Evolutionary conservation across 2,888 invertebrate species (phyloP).

Genomic region (Hymenopus coronatus): DNA sequence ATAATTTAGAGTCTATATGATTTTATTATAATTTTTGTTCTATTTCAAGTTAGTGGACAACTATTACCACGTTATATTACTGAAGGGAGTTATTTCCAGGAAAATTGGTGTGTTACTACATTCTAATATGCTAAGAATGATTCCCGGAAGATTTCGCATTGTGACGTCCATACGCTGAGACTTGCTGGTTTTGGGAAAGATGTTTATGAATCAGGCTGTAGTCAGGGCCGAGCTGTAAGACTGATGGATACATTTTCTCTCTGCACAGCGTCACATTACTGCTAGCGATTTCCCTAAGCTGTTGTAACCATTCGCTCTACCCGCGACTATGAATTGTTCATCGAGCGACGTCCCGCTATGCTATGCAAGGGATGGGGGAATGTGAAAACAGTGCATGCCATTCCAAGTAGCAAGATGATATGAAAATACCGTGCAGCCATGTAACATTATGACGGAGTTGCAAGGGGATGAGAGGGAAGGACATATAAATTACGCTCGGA

Average conservation of each 20-base stretch:
- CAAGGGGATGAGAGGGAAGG: not conserved
- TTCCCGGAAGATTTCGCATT: too few relatives aligned
- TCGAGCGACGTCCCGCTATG: not conserved
- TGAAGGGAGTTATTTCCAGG: too few relatives aligned
- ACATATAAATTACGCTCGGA: not conserved
- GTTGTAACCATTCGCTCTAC: slow-evolving; percentile 15
- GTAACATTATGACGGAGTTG: not conserved
- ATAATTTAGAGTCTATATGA: too few relatives aligned
- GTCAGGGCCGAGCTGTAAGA: not conserved
- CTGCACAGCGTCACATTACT: not conserved
- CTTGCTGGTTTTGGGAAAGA: not conserved
- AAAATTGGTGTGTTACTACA: too few relatives aligned
- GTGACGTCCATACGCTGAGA: too few relatives aligned
- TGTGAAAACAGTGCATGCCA: not conserved
- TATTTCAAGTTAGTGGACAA: too few relatives aligned
- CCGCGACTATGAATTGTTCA: slow-evolving; percentile 17
- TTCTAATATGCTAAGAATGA: too few relatives aligned
- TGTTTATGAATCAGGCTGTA: not conserved
- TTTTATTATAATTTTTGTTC: too few relatives aligned
- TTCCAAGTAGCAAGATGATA: not conserved
- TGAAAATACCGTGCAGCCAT: not conserved
- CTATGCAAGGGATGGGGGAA: not conserved
- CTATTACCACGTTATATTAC: too few relatives aligned
- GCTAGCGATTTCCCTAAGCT: slow-evolving; percentile 26
- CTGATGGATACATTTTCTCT: not conserved